phyloP scores from a whole-genome alignment of 2,888 invertebrate species.

The Habrosyne pyritoides region DNA sequence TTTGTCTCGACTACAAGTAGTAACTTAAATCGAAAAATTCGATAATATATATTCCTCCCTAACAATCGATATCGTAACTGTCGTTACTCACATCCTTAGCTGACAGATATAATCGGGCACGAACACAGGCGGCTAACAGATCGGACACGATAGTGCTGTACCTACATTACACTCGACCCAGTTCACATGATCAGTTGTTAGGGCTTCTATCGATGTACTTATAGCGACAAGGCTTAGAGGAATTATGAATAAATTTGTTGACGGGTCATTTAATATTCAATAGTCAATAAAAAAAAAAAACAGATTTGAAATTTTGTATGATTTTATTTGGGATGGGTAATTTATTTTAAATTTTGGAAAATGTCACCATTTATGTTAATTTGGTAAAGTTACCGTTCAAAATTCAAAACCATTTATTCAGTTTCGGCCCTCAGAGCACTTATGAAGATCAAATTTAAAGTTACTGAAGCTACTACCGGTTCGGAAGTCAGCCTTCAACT shows the following conservation, averaged over 20 bases:
- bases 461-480: too few species aligned
- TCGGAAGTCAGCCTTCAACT: too few species aligned
- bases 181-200: constrained; percentile 37
- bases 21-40: too few species aligned
- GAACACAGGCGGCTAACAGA: constrained; percentile 19
- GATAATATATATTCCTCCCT: background rate
- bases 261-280: background rate
- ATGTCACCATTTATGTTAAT: too few species aligned
- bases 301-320: too few species aligned
- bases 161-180: constrained; percentile 37
- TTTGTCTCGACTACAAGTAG: too few species aligned
- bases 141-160: constrained; percentile 19
- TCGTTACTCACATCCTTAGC: background rate
- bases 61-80: background rate
- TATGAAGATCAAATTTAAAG: too few species aligned
- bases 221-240: background rate
- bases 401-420: too few species aligned
- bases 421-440: too few species aligned
- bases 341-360: too few species aligned
- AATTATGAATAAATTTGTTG: background rate
- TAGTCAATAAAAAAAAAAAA: background rate
- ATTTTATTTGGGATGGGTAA: too few species aligned
- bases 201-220: background rate
- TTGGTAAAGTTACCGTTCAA: too few species aligned
- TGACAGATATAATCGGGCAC: background rate